Evolutionary conservation across 2,888 invertebrate species (phyloP), one percentile per base, ranked within the genome.

Genomic region (Brachylomia viminalis): DNA sequence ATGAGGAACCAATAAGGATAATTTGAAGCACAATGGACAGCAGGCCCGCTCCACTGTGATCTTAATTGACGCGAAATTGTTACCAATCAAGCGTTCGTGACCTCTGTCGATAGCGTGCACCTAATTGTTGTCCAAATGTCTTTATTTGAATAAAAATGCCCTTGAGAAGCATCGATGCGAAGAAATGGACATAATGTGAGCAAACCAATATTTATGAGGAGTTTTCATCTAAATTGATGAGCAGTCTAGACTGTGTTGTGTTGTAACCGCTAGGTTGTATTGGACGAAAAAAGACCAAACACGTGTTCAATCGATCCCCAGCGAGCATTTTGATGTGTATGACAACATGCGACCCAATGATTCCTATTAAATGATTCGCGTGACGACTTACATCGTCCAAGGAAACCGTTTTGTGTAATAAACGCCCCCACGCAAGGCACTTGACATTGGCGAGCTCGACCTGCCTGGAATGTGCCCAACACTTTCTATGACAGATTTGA

Each of bases 1-100:
- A 95, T 94, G 93, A 94, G 94, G 93, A 94, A 94, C 94, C 95
- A 95, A 95, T 95, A 92, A 93, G 93, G 92, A 95, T 94, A 93
- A 95, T 95, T 94, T 94, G 92, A 92, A 88, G 87, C 91, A 91
- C 90, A 93, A 91, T 91, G 90, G 91, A 91, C 91, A 89, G 77
- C 91, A 88, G 91, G 89, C 92, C 89, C 89, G 89, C 89, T 91
- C 90, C 69, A 77, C 85, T 87, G 82, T 86, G 85, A 85, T 87
- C 90, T 92, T 95, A 95, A 95, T 95, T 95, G 95, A 95, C 94
- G 94, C 94, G 92, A 95, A 95, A 95, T 95, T 95, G 95, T 93
- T 93, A 92, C 91, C 95, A 95, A 95, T 95, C 94, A 94, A 92
- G 91, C 87, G 91, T 90, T 90, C 89, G 85, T 91, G 92, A 93